Conservation (phyloP, 2,888 invertebrate genomes). For the Seira sanloemensis region DNA sequence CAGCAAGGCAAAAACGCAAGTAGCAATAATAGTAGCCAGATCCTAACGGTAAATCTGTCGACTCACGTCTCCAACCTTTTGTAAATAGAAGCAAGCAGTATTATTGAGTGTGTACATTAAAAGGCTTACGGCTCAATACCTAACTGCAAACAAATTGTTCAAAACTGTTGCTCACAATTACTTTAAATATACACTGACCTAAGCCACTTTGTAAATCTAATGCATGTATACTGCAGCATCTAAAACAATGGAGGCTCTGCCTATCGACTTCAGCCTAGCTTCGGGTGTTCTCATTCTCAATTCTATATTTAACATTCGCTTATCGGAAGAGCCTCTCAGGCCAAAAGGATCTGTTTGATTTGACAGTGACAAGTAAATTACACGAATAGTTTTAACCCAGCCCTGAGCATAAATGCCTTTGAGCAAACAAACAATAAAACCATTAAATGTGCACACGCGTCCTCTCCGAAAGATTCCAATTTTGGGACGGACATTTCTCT, state of each 20-base stretch:
- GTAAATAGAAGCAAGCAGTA: too few relatives aligned
- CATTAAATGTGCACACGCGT: background rate
- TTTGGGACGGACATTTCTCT: background rate
- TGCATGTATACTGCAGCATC: background rate
- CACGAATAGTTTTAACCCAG: background rate
- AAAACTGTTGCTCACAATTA: background rate
- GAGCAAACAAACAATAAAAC: background rate
- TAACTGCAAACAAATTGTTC: background rate
- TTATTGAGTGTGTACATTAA: too few relatives aligned
- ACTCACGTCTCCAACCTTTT: background rate
- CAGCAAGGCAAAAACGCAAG: too few relatives aligned
- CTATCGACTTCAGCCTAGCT: too few relatives aligned
- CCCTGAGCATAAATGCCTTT: background rate
- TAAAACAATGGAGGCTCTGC: background rate
- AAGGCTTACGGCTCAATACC: background rate
- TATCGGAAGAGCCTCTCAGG: background rate
- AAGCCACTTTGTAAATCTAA: constrained; percentile 27
- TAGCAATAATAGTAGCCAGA: background rate
- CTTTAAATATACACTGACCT: constrained; percentile 36
- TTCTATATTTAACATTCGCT: background rate
- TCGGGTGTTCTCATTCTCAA: background rate
- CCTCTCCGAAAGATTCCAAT: background rate
- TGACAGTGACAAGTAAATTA: background rate
- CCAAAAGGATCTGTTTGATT: background rate
- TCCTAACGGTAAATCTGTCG: background rate